Evolutionary conservation across 1,140 invertebrate species (phyloP), one percentile per base, ranked within the genome.

Genomic region (Agrypnia vestita): DNA sequence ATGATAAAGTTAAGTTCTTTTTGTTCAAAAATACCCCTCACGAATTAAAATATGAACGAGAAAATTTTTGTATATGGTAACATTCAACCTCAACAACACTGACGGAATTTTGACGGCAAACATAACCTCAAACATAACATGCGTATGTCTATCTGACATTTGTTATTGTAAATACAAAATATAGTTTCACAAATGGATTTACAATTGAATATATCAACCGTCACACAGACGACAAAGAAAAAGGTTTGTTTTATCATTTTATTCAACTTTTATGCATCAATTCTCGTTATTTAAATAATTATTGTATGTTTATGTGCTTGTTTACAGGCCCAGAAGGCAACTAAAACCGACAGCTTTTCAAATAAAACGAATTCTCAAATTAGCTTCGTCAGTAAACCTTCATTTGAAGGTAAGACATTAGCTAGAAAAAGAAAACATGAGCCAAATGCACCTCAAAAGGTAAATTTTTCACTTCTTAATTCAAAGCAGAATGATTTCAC

Each of bases 391-490:
- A 80, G 85, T 4, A 89, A 89, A 80, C 85, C 88, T 47, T 84
- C 86, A 75, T 86, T 89, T 84, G 85, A 82, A 80, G 89, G 89
- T 17, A 89, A 87, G 84, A 89, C 87, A 77, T 86, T 90, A 79
- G 89, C 89, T 6, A 86, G 86, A 82, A 89, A 89, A 80, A 84
- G 89, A 82, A 86, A 86, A 80, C 69, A 80, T 3, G 82, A 74
- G 59, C 79, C 84, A 80, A 84, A 79, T 12, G 53, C 12, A 17
- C n/a, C 17, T 13, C 49, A 80, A 71, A 69, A 51, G 17, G 49
- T 75, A 7, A 64, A 69, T 53, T 82, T 82, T 64, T 78, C 81
- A 17, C 79, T 82, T 59, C 44, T 82, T 19, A 80, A 80, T 59
- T 21, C 44, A 12, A 80, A 76, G 0, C 43, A 77, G 21, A 61